A percentile compares a stretch with the other conserved stretches of the same genome.
These are phyloP conservation scores for Ellobium chinense DNA, from an alignment of 2,888 invertebrate species.

Conservation along the genomic window DNA sequence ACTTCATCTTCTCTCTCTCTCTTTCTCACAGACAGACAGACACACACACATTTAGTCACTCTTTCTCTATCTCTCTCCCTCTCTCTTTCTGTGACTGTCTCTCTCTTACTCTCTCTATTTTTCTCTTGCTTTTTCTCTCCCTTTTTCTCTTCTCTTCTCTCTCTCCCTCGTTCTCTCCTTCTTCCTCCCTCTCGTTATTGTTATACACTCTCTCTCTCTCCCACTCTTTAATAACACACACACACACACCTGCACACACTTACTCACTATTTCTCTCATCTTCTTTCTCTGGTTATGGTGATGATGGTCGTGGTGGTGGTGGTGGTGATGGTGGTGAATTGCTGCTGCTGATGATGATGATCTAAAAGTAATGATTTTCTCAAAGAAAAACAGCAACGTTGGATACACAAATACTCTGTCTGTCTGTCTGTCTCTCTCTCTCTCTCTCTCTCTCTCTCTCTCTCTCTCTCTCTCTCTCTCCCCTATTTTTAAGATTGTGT, in stretches of 20 bases:
- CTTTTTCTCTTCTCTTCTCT: not conserved
- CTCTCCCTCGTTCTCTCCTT: not conserved
- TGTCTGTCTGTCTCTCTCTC: constrained; percentile 22
- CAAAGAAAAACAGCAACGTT: no score
- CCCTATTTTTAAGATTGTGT: not conserved
- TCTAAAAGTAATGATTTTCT: no score
- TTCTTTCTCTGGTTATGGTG: no score
- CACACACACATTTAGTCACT: no score
- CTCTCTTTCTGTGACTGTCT: not conserved
- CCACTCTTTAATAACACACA: no score
- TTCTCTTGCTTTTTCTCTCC: not conserved
- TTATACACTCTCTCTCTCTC: not conserved
- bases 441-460: constrained; percentile 35
- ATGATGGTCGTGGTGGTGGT: no score
- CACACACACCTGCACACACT: no score
- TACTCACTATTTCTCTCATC: not conserved
- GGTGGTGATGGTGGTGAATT: no score
- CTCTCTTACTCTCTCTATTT: not conserved
- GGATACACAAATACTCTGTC: no score
- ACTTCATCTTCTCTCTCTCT: not conserved
- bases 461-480: not conserved
- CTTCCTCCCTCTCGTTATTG: not conserved
- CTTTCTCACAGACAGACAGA: not conserved
- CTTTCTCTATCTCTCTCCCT: not conserved
- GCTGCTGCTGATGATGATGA: no score